Evolutionary conservation across 2,888 invertebrate genomes (phyloP).

Genomic region (Seladonia tumulorum): DNA sequence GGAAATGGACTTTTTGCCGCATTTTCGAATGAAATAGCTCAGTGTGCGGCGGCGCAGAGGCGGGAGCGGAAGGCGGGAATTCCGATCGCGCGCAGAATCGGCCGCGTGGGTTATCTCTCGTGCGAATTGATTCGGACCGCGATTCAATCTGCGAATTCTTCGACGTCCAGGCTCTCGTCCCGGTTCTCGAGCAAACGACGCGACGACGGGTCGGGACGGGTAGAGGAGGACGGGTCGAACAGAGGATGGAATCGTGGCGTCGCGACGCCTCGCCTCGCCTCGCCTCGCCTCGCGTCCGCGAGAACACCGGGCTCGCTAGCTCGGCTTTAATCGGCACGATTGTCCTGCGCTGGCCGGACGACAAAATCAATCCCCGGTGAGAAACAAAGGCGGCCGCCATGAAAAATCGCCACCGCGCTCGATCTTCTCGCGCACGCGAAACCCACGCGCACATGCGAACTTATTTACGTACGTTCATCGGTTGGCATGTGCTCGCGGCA

Average conservation of each 20-base stretch:
- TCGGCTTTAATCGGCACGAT: slow-evolving; percentile 37
- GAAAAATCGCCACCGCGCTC: slow-evolving; percentile 66
- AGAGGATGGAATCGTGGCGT: neutral
- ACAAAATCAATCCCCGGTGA: slow-evolving; percentile 74
- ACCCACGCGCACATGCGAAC: slow-evolving; percentile 30
- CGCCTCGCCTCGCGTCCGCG: neutral
- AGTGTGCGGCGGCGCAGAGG: slow-evolving; percentile 1
- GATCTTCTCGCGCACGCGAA: slow-evolving; percentile 63
- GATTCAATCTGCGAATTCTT: slow-evolving; percentile 79
- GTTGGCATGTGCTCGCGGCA: slow-evolving; percentile 47
- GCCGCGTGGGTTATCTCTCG: slow-evolving; percentile 19
- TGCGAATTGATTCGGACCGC: slow-evolving; percentile 57
- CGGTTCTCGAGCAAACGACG: slow-evolving; percentile 22
- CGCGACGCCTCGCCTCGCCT: slow-evolving; percentile 6
- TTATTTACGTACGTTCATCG: slow-evolving; percentile 36
- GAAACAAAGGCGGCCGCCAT: slow-evolving; percentile 63
- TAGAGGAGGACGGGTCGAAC: neutral
- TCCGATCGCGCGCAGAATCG: slow-evolving; percentile 67
- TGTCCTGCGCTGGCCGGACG: slow-evolving; percentile 36
- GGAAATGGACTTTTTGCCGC: neutral
- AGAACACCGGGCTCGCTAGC: neutral
- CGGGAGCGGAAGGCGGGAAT: slow-evolving; percentile 50
- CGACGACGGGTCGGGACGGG: neutral
- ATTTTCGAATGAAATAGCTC: neutral
- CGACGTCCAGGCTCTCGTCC: slow-evolving; percentile 33